Evolutionary conservation across 2,797 vertebrate genomes (phyloP).

Genomic region (Tachyglossus aculeatus): DNA sequence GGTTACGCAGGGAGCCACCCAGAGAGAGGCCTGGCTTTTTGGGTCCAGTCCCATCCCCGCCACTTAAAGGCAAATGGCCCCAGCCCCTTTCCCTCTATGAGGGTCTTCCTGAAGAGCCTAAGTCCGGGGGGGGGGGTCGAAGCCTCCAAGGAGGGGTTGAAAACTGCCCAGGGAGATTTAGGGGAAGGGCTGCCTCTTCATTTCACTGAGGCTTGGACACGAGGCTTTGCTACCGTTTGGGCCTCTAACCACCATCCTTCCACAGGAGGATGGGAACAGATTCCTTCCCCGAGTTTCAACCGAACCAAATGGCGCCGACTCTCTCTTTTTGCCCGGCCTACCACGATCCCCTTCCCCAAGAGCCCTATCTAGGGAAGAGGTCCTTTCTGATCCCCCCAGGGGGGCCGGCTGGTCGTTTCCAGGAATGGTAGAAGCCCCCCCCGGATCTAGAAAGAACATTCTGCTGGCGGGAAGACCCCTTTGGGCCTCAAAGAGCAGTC

Average conservation of each 20-base stretch:
- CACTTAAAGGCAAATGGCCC: too few relatives aligned
- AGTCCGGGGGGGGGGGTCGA: too few relatives aligned
- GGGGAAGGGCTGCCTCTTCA: slow-evolving; percentile 8
- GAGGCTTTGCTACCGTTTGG: slow-evolving; percentile 38
- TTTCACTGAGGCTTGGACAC: slow-evolving; percentile 7
- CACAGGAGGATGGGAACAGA: slow-evolving; percentile 6
- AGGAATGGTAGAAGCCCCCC: too few relatives aligned
- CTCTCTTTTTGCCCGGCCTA: background rate
- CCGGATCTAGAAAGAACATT: too few relatives aligned
- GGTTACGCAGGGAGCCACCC: background rate
- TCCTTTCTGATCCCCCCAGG: background rate
- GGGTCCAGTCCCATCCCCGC: too few relatives aligned
- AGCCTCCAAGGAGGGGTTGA: too few relatives aligned
- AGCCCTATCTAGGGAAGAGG: background rate
- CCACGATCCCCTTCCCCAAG: background rate
- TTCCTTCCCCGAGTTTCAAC: background rate
- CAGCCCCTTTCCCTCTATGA: too few relatives aligned
- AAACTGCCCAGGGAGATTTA: too few relatives aligned
- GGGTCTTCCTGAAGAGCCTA: too few relatives aligned
- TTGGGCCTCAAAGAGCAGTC: too few relatives aligned
- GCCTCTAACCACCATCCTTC: slow-evolving; percentile 28
- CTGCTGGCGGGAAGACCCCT: too few relatives aligned
- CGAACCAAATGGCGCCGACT: background rate
- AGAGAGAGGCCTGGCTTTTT: background rate
- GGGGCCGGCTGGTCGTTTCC: too few relatives aligned